Evolutionary conservation across 92 coral and sea anemone species (phyloP), one percentile per base, ranked within the genome.

Genomic region (Porites rus): DNA sequence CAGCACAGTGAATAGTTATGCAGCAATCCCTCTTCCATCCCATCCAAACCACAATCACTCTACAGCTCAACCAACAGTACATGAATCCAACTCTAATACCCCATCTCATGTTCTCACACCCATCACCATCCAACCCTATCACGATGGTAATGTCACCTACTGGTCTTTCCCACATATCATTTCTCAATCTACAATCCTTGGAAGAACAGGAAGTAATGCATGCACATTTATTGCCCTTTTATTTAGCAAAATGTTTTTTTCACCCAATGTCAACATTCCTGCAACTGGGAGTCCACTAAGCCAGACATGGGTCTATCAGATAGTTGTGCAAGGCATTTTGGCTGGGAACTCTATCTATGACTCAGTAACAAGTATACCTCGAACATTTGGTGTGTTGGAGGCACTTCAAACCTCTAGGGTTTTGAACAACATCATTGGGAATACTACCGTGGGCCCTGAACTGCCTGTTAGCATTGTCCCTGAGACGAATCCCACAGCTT

Each of bases 171-270:
- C 75, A 38, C 60, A 46, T 28, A 46, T 12, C 19, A 59, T 87
- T 16, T 72, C 90, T 8, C 90, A 87, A 50, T 87, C 90, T 19
- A 87, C 86, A 50, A 80, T 87, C 12, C 70, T 79, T 63, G 90
- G 90, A 14, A 72, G 86, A 80, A 70, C 76, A 28, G 81, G 86
- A 16, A 87, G 86, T 31, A 73, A 77, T 25, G 87, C 87, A 2
- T 80, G 86, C 46, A 65, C 90, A 14, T 62, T 87, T 12, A 87
- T 80, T 72, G 75, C 90, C 2, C 85, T 87, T 38, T 71, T 80
- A 20, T 62, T 78, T 63, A 62, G 72, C 60, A 64, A 64, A 64
- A 16, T 78, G 72, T 76, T 78, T 46, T 31, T 63, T 65, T 50
- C 72, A 63, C 8, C 72, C 1, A 63, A 78, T 78, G 82, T 62